Conservation (phyloP, 1,140 invertebrate genomes). For the Trinorchestia longiramus region DNA sequence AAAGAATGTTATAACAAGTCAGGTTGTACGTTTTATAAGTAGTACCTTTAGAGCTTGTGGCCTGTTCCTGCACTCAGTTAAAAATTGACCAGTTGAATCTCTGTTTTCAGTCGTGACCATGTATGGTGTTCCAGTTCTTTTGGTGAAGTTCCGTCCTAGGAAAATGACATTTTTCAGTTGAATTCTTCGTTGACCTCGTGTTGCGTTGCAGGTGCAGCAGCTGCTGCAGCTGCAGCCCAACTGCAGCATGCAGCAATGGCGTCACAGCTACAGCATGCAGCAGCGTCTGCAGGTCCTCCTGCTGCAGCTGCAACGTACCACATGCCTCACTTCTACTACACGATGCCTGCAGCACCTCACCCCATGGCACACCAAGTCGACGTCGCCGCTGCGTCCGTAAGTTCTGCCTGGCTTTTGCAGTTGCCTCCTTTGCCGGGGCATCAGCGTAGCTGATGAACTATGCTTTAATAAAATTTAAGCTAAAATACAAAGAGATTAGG, state of each 20-base stretch:
- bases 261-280: slow-evolving; percentile 33
- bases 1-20: not conserved
- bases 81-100: not conserved
- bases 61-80: not conserved
- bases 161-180: not conserved
- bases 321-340: slow-evolving; percentile 29
- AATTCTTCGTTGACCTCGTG: not conserved
- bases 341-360: not conserved
- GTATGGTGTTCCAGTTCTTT: not conserved
- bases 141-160: too few species aligned
- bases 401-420: not conserved
- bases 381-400: not conserved
- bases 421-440: not conserved
- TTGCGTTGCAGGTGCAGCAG: not conserved
- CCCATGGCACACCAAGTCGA: slow-evolving; percentile 2
- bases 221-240: not conserved
- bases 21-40: not conserved
- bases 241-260: slow-evolving; percentile 16
- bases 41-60: not conserved
- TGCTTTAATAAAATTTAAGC: too few species aligned
- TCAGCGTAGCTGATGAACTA: too few species aligned
- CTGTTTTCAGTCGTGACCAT: not conserved
- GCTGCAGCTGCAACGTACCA: slow-evolving; percentile 30
- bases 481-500: too few species aligned
- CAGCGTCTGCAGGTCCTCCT: slow-evolving; percentile 23